These are phyloP conservation scores for Sympetrum striolatum DNA, from an alignment of 2,888 invertebrate genomes.

Conservation along the genomic window DNA sequence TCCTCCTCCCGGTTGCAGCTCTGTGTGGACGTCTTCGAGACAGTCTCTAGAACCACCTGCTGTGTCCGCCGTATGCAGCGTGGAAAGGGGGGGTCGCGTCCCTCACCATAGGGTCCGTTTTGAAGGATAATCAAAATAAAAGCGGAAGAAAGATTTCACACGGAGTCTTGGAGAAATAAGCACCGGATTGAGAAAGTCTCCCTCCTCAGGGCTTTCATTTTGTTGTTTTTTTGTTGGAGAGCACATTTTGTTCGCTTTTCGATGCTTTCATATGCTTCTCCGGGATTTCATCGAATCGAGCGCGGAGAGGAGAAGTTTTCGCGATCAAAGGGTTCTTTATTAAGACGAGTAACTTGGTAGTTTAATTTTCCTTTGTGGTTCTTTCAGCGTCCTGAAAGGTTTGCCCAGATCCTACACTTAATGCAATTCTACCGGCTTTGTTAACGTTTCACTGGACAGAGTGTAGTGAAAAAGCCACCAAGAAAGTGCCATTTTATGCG, in stretches of 20 bases:
- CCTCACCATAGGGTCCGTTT: not conserved
- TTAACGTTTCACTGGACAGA: too few relatives aligned
- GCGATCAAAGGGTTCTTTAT: not conserved
- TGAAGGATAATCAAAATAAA: not conserved
- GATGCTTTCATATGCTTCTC: not conserved
- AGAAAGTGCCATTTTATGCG: too few relatives aligned
- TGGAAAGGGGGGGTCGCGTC: not conserved
- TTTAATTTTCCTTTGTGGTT: too few relatives aligned
- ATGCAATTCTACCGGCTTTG: too few relatives aligned
- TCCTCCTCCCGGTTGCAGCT: not conserved
- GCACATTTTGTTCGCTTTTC: not conserved
- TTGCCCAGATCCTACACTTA: too few relatives aligned
- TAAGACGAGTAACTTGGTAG: not conserved
- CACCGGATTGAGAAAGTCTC: not conserved
- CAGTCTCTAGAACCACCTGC: not conserved
- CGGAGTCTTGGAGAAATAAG: not conserved
- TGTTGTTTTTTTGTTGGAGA: not conserved
- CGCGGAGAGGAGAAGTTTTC: not conserved
- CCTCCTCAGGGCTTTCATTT: not conserved
- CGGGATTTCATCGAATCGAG: not conserved
- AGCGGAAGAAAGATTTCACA: not conserved
- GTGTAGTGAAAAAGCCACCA: too few relatives aligned
- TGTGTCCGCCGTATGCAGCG: not conserved
- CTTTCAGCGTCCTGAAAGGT: too few relatives aligned
- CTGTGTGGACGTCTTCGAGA: not conserved